Evolutionary conservation across 2,888 invertebrate species (phyloP), one percentile per base, ranked within the genome.

Genomic region (Didymodactylos carnosus): DNA sequence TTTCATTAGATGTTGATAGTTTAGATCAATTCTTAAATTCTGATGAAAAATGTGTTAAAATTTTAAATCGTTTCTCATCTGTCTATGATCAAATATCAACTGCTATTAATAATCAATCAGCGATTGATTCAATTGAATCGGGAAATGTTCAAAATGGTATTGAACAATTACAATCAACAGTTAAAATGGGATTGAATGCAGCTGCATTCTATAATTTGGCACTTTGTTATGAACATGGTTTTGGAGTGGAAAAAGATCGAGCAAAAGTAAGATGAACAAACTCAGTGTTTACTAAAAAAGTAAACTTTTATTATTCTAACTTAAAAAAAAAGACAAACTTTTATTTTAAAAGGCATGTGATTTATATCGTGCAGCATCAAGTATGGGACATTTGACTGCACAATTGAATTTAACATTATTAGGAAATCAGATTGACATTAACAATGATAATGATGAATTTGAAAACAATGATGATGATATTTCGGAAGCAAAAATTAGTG

Each of bases 281-380:
- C 11, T 23, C 6, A 23, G 11, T n/a, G 8, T 6, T 46, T 23
- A 11, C 2, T 23, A 8, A 43, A 16, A n/a, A 46, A n/a, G n/a
- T 23, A 3, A 23, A n/a, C 3, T n/a, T 23, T 35, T 62, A 35
- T 19, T 6, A 6, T 62, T n/a, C n/a, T n/a, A n/a, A n/a, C n/a
- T n/a, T n/a, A n/a, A n/a, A n/a, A n/a, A n/a, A n/a, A n/a, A n/a
- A n/a, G n/a, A n/a, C n/a, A n/a, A n/a, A n/a, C n/a, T n/a, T n/a
- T n/a, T n/a, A n/a, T n/a, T n/a, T n/a, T n/a, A n/a, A n/a, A n/a
- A 62, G 62, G 62, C 62, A 62, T 62, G 62, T 35, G 62, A 62
- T 29, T 62, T 35, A 5, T 62, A 62, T 62, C 35, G 62, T 29
- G 19, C 7, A 29, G 62, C 62, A 29, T 29, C 62, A 19, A 19